Conservation (phyloP, 2,888 invertebrate species). For the Epistrophella euchroma region DNA sequence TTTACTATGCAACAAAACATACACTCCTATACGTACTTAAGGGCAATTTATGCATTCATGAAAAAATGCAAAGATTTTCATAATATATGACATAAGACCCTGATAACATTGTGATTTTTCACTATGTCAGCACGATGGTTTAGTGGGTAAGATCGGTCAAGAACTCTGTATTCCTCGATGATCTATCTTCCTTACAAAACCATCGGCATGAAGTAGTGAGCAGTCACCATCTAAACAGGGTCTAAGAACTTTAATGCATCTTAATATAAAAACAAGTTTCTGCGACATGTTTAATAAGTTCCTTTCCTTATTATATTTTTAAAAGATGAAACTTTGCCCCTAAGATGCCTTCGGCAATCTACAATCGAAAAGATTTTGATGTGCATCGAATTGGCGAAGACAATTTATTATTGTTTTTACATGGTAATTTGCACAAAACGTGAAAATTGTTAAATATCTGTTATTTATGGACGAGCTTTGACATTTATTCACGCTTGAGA, state of each 20-base stretch:
- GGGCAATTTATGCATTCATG: neutral
- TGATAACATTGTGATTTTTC: too few species aligned
- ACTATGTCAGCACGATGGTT: too few species aligned
- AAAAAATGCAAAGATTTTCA: neutral
- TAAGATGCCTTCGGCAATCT: slow-evolving; percentile 20
- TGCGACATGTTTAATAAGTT: neutral
- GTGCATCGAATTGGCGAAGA: slow-evolving; percentile 46
- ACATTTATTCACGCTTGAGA: slow-evolving; percentile 15
- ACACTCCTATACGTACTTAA: neutral
- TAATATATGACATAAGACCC: neutral
- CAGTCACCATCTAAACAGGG: too few species aligned
- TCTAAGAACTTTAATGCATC: too few species aligned
- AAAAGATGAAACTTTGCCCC: slow-evolving; percentile 23
- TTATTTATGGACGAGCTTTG: slow-evolving; percentile 49
- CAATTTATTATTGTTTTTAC: slow-evolving; percentile 33
- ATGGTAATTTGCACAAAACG: slow-evolving; percentile 44
- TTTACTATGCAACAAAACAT: neutral
- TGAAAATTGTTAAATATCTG: slow-evolving; percentile 46
- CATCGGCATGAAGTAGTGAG: too few species aligned
- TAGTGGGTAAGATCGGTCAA: too few species aligned
- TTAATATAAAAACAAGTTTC: neutral
- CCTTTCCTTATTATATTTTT: neutral
- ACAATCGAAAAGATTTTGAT: slow-evolving; percentile 37
- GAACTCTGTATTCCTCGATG: too few species aligned
- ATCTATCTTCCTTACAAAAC: too few species aligned